A percentile compares a stretch with the other conserved stretches of the same genome.
Evolutionary conservation across 2,797 vertebrate genomes (phyloP).

Genomic region (Danionella dracula): DNA sequence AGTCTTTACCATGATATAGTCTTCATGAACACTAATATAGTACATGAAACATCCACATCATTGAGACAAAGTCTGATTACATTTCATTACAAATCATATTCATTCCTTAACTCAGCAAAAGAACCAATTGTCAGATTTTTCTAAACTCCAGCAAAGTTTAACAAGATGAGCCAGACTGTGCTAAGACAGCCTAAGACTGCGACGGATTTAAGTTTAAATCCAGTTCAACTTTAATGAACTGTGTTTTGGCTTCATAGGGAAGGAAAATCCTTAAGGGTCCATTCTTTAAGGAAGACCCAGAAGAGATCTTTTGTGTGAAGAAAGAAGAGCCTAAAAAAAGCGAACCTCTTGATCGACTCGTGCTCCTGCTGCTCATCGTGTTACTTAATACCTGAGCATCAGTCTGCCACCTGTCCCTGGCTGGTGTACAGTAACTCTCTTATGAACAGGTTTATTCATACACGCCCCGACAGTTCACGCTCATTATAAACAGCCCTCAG

Average conservation of each 20-base stretch:
- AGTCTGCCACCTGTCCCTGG: not conserved
- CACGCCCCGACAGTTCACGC: not conserved
- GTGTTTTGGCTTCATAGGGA: not conserved
- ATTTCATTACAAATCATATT: no score
- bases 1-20: no score
- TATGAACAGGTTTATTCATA: not conserved
- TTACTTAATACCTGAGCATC: not conserved
- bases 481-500: not conserved
- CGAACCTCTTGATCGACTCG: not conserved
- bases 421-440: not conserved
- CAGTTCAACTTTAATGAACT: not conserved
- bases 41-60: no score
- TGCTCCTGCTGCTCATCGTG: slow-evolving; percentile 1
- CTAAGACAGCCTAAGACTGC: not conserved
- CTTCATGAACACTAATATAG: no score
- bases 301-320: not conserved
- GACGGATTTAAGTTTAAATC: not conserved
- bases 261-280: not conserved
- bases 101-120: no score
- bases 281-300: not conserved
- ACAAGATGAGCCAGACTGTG: not conserved
- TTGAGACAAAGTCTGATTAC: no score
- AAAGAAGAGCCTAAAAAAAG: not conserved
- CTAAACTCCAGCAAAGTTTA: not conserved
- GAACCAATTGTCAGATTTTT: not conserved